These are phyloP conservation scores for Urocitellus parryii DNA, from an alignment of 2,113 vertebrate genomes.

Conservation along the genomic window DNA sequence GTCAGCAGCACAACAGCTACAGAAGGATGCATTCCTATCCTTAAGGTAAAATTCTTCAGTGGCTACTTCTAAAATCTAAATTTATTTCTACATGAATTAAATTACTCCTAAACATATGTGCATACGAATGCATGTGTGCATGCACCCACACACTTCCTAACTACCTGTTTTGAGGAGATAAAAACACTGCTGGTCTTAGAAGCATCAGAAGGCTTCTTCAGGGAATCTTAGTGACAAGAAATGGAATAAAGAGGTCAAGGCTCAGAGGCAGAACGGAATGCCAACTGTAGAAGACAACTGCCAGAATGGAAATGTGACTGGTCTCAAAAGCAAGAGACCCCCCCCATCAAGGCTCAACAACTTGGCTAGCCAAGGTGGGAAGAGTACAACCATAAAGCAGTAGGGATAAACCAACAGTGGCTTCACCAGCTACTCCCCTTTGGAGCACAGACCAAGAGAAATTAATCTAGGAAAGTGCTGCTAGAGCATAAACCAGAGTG, in stretches of 20 bases:
- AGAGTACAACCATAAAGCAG: not conserved
- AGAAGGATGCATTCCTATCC: not conserved
- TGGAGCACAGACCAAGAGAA: not conserved
- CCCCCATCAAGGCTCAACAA: not conserved
- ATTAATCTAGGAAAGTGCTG: not conserved
- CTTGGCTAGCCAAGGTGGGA: not conserved
- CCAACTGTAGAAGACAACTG: not conserved
- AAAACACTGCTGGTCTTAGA: not conserved
- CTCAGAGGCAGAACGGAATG: conserved; percentile 19
- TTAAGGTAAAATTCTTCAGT: not conserved
- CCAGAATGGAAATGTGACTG: not conserved
- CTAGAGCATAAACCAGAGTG: not conserved
- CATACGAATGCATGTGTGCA: no score
- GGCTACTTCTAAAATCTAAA: conserved; percentile 8
- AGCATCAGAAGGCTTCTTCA: not conserved
- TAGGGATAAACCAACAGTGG: not conserved
- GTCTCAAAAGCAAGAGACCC: not conserved
- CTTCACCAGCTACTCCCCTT: not conserved
- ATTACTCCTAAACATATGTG: not conserved
- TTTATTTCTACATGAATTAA: conserved; percentile 38
- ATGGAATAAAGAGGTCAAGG: not conserved
- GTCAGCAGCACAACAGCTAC: not conserved
- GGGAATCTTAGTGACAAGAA: not conserved
- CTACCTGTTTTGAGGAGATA: not conserved
- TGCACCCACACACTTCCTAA: not conserved